Base-by-base conservation (phyloP, 2,888 invertebrate species). In the Xanthorhoe spadicearia region DNA sequence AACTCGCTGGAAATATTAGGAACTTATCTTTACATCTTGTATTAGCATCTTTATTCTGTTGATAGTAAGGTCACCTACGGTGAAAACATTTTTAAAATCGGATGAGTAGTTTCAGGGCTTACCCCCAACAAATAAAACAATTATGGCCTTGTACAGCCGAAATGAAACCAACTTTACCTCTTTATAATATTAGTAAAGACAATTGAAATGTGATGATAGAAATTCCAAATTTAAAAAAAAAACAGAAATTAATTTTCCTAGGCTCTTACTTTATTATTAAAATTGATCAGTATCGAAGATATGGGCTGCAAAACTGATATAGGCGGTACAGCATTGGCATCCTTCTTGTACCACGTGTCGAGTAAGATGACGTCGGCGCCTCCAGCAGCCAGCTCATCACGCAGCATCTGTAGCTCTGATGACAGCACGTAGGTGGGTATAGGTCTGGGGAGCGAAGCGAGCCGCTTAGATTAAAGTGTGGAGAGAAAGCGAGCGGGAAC, bases 331-430 rank as follows among this genome's bases (percentile, higher is more conserved):
- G 98, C 97, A 83, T 99, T 99, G 67, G 97, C 96, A 83, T 99
- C 99, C 87, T 98, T 98, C 81, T 97, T 96, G 88, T 99, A 99
- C 99, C 99, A 99, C 3, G 96, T 96, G 84, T 99, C 98, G 67
- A 99, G 93, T 0, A 98, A 92, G 1, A 94, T 95, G 0, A 96
- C 96, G 77, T 98, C 98, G 13, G 96, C 96, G 0, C 97, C 97
- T 75, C 97, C 96, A 32, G 96, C 95, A 0, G 96, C 96, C 35
- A 99, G 90, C 78, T 98, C 98, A 66, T 97, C 97, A 56, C 98
- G 94, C 15, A 99, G 92, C 94, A 98, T 90, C 81, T 97, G 97
- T 58, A 99, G 94, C 83, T 99, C 98, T 0, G 97, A 97, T 32
- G 98, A 98, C 0, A 98, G 91, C 65, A 99, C 98, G 83, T 98